Base-by-base conservation (phyloP, 2,888 invertebrate genomes). In the Criorhina ranunculi region DNA sequence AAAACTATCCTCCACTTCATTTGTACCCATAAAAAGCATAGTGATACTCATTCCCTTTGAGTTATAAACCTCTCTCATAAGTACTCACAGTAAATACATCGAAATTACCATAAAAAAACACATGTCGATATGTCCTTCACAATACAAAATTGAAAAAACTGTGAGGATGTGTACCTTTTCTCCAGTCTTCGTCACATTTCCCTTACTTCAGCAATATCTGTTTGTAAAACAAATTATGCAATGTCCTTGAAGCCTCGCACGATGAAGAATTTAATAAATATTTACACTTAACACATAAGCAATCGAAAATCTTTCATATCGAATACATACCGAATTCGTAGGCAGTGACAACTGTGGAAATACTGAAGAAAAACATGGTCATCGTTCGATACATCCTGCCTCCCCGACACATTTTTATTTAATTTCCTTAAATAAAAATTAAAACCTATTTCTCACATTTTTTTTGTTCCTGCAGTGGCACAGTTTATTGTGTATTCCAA, bases 301-400 rank as follows among this genome's bases (percentile, higher is more conserved):
- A 24, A 19, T 11, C n/a, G 8, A 12, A 49, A 51, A 29, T 4
- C 19, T 29, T 8, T 4, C 0, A 12, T 31, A 12, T 53, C 12
- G n/a, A 53, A n/a, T 53, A 55, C 55, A 17, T 35, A 33, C 55
- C 55, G 12, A 35, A 55, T 33, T 55, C 33, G 35, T 5, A 33
- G 9, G 33, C 15, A 8, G 15, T 17, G 33, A 17, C 11, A 2
- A 35, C 33, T 55, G 9, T 5, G 17, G 15, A 12, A 15, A 17
- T 17, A 5, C 33, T 5, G 33, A 55, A 9, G 33, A 33, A 33
- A 55, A 17, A 9, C 33, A 35, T 5, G 0, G 2, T 33, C 15
- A 24, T 24, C 4, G 3, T 17, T 33, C 17, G 17, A 55, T 55
- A 17, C 0, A 33, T 15, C 9, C 11, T 17, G 55, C 2, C 0